Evolutionary conservation across 2,113 vertebrate genomes (phyloP).

Genomic region (Melanotaenia duboulayi): DNA sequence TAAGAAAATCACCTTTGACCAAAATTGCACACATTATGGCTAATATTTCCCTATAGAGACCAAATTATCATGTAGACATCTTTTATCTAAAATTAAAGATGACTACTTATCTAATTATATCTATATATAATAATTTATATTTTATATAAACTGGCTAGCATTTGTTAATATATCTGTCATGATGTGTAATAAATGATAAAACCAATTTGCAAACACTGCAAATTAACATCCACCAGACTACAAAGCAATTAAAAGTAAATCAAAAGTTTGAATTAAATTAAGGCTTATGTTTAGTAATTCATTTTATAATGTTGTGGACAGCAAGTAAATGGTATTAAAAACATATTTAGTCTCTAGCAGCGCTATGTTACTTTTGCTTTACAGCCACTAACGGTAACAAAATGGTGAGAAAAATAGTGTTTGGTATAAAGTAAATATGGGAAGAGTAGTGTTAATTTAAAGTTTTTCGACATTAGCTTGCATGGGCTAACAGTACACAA

Average conservation of each 20-base stretch:
- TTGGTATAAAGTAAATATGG: neutral
- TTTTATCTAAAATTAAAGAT: neutral
- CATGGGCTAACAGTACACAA: neutral
- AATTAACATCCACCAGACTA: neutral
- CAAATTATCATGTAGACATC: neutral
- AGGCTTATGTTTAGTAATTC: neutral
- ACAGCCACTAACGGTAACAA: neutral
- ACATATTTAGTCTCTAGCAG: neutral
- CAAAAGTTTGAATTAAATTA: neutral
- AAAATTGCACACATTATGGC: conserved; percentile 2
- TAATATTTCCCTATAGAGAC: conserved; percentile 17
- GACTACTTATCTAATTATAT: neutral
- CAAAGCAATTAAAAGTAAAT: too few relatives aligned
- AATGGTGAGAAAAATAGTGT: neutral
- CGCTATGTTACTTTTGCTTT: conserved; percentile 2
- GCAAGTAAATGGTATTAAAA: neutral
- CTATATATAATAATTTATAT: too few relatives aligned
- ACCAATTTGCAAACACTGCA: neutral
- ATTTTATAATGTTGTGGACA: neutral
- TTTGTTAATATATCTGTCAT: too few relatives aligned
- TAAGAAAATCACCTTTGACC: conserved; percentile 16
- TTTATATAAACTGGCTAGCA: too few relatives aligned
- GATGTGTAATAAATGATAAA: too few relatives aligned
- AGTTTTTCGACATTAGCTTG: neutral
- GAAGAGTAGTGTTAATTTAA: neutral